Evolutionary conservation across 2,113 vertebrate genomes (phyloP).

Genomic region (Thunnus maccoyii): DNA sequence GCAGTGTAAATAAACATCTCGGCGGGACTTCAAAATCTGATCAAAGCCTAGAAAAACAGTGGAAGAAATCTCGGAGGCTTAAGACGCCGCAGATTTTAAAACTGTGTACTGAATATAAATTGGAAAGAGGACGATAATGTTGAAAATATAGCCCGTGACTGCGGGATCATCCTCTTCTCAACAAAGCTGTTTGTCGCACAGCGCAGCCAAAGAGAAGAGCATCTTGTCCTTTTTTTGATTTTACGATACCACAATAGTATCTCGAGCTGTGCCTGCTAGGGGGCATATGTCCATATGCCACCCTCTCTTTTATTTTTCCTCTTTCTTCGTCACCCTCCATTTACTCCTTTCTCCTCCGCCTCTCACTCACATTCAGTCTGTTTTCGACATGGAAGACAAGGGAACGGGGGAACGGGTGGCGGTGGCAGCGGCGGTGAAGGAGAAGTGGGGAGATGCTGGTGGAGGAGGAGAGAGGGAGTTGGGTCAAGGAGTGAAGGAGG

Average conservation of each 20-base stretch:
- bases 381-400: slow-evolving; percentile 17
- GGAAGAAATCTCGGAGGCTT: slow-evolving; percentile 37
- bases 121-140: slow-evolving; percentile 17
- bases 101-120: slow-evolving; percentile 53
- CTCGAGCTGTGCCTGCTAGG: background rate
- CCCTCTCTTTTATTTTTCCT: background rate
- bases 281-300: slow-evolving; percentile 21
- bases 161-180: slow-evolving; percentile 27
- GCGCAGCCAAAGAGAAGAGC: slow-evolving; percentile 8
- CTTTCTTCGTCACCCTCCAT: slow-evolving; percentile 16
- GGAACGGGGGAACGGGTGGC: background rate
- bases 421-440: background rate
- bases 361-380: background rate
- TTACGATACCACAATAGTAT: background rate
- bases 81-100: slow-evolving; percentile 39
- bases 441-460: background rate
- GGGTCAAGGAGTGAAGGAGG: slow-evolving; percentile 45
- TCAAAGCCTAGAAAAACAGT: slow-evolving; percentile 66
- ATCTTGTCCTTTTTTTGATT: slow-evolving; percentile 22
- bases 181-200: slow-evolving; percentile 40
- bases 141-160: slow-evolving; percentile 34
- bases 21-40: slow-evolving; percentile 53
- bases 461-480: too few species aligned
- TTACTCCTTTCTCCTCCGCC: background rate
- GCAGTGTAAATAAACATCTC: slow-evolving; percentile 30